Conservation (phyloP, 2,888 invertebrate species). For the Tridacna crocea region DNA sequence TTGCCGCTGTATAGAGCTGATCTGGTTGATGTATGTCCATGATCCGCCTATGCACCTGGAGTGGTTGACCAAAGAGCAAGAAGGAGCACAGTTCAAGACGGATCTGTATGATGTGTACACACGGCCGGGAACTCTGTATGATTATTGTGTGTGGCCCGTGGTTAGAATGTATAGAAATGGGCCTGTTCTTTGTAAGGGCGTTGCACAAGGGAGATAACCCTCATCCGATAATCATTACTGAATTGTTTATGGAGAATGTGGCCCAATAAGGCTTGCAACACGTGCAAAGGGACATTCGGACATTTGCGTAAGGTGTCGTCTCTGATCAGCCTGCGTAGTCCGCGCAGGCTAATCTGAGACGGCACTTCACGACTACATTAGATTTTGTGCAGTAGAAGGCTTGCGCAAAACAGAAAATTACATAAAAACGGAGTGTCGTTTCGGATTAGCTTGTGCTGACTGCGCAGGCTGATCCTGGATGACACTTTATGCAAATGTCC, state of each 20-base stretch:
- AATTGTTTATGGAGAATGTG: not conserved
- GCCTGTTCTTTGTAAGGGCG: constrained; percentile 53
- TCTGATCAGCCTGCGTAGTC: no score
- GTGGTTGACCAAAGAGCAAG: constrained; percentile 58
- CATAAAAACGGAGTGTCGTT: no score
- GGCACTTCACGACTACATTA: no score
- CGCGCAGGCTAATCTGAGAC: no score
- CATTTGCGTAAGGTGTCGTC: no score
- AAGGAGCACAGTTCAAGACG: constrained; percentile 46
- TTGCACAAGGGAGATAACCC: constrained; percentile 49
- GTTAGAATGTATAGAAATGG: constrained; percentile 52
- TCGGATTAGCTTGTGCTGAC: no score
- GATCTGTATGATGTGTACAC: constrained; percentile 53
- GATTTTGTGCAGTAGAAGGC: no score
- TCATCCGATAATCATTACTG: not conserved
- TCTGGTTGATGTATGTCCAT: constrained; percentile 64
- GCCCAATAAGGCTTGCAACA: not conserved
- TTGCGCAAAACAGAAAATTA: no score
- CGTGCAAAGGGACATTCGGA: no score
- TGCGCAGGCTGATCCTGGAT: no score
- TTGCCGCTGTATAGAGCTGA: constrained; percentile 53
- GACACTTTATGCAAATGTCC: no score
- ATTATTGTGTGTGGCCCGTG: constrained; percentile 63
- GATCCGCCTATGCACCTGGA: constrained; percentile 63
- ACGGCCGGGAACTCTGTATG: constrained; percentile 48